Base-by-base conservation (phyloP, 2,888 invertebrate species). In the Hanleya hanleyi region DNA sequence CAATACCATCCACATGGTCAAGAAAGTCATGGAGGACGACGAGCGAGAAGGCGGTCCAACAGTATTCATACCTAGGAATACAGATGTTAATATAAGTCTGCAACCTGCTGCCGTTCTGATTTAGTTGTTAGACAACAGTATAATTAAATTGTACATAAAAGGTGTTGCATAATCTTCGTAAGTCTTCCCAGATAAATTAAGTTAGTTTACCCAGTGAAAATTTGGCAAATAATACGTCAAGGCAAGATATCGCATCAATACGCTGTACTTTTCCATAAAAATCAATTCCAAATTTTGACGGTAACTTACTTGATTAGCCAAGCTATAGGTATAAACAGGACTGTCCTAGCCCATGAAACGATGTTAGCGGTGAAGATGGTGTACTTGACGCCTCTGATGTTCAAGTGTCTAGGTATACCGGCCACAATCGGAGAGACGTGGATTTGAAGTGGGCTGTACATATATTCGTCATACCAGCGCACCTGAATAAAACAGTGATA, bases 1-100 rank as follows among this genome's bases (percentile, higher is more conserved):
- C 86, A 41, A 87, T 86, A 12, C 86, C 87, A 75, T 86, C 87
- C 22, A 87, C 67, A 71, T 87, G 87, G 66, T 87, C 86, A 33
- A 87, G 80, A 69, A 86, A 86, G 71, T 87, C 87, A 71, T 87
- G 87, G 0, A 86, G 67, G 6, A 85, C 18, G 5, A 87, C 81
- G 61, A 83, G 75, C 33, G 77, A 68, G 69, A 83, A 86, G 1
- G 84, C 86, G 5, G 70, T 70, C 69, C 79, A 74, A 47, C 78
- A 73, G 38, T 75, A 79, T 26, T 82, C 74, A 74, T 84, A 83
- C 70, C 87, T 87, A 71, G 32, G 72, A 47, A 47, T 47, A 47
- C 41, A 3, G 36, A 4, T 61, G 61, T 26, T 33, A 9, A 6
- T 26, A n/a, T n/a, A n/a, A n/a, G n/a, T n/a, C n/a, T n/a, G n/a